Conservation (phyloP, 1,140 invertebrate species). For the Drosophila paulistorum region DNA sequence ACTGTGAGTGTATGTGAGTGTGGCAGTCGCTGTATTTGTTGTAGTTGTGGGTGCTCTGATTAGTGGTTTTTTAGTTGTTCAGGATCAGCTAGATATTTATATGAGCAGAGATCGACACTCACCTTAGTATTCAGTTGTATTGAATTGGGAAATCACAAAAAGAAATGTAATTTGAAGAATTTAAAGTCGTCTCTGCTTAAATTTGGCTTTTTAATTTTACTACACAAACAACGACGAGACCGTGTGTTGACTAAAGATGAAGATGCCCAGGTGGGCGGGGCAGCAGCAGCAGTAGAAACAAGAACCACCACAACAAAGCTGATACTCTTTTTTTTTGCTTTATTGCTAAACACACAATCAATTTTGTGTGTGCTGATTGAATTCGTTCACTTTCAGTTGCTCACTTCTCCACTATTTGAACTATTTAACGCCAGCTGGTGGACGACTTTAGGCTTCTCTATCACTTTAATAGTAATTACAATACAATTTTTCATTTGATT, state of each 20-base stretch:
- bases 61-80: constrained; percentile 39
- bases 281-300: neutral
- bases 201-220: neutral
- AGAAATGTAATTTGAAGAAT: neutral
- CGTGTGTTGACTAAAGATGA: neutral
- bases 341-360: too few relatives aligned
- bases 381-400: neutral
- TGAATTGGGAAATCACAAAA: neutral
- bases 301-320: constrained; percentile 25
- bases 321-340: too few relatives aligned
- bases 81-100: constrained; percentile 27
- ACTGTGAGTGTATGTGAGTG: constrained; percentile 22
- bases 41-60: constrained; percentile 33
- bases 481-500: constrained; percentile 22
- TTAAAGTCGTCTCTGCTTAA: neutral
- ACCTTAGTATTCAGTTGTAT: constrained; percentile 36
- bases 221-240: neutral
- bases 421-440: constrained; percentile 1
- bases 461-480: neutral
- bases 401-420: constrained; percentile 27
- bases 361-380: neutral
- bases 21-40: constrained; percentile 36
- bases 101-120: constrained; percentile 38
- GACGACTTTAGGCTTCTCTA: constrained; percentile 29
- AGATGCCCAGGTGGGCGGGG: neutral